Conservation (phyloP, 2,888 invertebrate genomes). For the Ecliptopera silaceata region DNA sequence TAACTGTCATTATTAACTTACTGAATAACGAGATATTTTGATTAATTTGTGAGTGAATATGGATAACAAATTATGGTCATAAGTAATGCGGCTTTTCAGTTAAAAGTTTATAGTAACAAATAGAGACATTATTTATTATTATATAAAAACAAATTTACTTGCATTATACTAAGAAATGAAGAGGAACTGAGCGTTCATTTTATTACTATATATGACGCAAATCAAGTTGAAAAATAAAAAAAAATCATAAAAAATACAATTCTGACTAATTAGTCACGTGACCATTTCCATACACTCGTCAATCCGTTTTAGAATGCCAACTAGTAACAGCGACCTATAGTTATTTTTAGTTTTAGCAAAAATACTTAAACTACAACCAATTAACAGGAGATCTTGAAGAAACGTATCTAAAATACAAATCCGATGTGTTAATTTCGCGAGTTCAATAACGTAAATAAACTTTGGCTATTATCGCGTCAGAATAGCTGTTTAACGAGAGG, state of each 20-base stretch:
- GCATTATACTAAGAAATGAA: too few relatives aligned
- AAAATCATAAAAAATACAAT: too few relatives aligned
- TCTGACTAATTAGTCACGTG: too few relatives aligned
- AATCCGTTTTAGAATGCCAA: too few relatives aligned
- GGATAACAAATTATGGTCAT: not conserved
- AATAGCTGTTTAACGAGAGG: slow-evolving; percentile 75
- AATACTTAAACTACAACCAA: not conserved
- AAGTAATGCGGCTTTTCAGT: too few relatives aligned
- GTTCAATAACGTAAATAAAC: slow-evolving; percentile 69
- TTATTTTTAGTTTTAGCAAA: not conserved
- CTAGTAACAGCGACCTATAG: not conserved
- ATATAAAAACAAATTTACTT: too few relatives aligned
- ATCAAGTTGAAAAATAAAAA: too few relatives aligned
- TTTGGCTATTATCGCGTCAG: slow-evolving; percentile 76
- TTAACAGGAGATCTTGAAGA: slow-evolving; percentile 13
- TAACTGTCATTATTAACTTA: slow-evolving; percentile 2
- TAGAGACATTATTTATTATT: too few relatives aligned
- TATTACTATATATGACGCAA: too few relatives aligned
- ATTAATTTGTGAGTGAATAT: not conserved
- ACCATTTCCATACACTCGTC: too few relatives aligned
- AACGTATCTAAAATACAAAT: slow-evolving; percentile 52
- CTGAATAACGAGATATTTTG: not conserved
- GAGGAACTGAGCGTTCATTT: too few relatives aligned
- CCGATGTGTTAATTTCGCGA: slow-evolving; percentile 62
- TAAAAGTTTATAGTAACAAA: too few relatives aligned